Base-by-base conservation (phyloP, 1,140 invertebrate species). In the Drosophila suzukii region DNA sequence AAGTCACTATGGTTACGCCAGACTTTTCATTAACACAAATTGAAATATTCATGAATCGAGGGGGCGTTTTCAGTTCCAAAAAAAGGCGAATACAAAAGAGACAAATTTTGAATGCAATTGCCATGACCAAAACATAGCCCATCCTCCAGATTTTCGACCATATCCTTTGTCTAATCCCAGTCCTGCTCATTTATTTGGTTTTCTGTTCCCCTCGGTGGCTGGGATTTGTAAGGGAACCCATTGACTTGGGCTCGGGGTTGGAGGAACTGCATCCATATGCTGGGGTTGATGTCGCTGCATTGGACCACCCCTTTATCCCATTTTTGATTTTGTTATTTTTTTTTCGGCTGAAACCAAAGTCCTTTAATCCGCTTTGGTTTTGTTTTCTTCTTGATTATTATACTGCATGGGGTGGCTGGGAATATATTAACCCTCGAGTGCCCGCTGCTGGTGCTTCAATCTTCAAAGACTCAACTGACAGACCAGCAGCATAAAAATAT, bases 1-100 rank as follows among this genome's bases (percentile, higher is more conserved):
- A 62, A 24, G 66, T 67, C 36, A 39, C 62, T 46, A 41, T 36
- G 61, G 66, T 38, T 55, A 66, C 27, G 15, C 41, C 66, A 67
- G 43, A 70, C 20, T 75, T 75, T 75, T 75, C 72, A 75, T 75
- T 75, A 75, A 53, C 41, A 36, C 71, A 75, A 54, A 75, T 75
- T 75, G 34, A 76, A 75, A 76, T 76, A 76, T 76, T 76, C 73
- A 76, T 75, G 72, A 55, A 65, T 34, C 15, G 3, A 50, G 30
- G 24, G 67, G 43, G 38, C 44, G 72, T 11, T 27, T 51, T 36
- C 6, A 5, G 58, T 20, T 15, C 8, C 49, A 43, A 49, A 44
- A 47, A 32, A 63, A 63, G 13, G 15, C 24, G 0, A 20, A 27
- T 32, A 66, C 34, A 41, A 49, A 24, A 15, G 13, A 32, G 39